phyloP scores from a whole-genome alignment of 2,888 invertebrate genomes.

The Tiliacea citrago region DNA sequence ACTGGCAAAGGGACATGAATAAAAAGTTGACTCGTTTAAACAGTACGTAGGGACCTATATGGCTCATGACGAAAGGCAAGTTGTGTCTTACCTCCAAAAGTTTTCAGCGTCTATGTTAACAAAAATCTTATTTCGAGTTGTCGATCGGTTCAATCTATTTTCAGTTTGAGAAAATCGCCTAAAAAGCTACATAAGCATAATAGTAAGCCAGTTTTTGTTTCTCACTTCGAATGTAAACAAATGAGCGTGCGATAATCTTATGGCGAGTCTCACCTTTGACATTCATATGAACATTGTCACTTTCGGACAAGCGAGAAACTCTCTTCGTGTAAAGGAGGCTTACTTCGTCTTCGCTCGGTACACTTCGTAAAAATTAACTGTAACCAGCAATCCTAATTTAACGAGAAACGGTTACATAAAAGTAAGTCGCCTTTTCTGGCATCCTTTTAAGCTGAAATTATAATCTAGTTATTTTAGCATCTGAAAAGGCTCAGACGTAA shows the following conservation, averaged over 20 bases:
- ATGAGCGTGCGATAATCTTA: background rate
- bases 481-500: conserved; percentile 21
- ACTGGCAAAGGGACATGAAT: background rate
- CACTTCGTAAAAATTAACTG: conserved; percentile 20
- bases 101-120: background rate
- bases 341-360: background rate
- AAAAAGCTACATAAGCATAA: background rate
- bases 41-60: too few species aligned
- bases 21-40: background rate
- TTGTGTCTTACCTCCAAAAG: background rate
- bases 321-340: background rate
- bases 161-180: background rate
- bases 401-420: conserved; percentile 21
- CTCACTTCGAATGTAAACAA: background rate
- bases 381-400: conserved; percentile 25
- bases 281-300: background rate
- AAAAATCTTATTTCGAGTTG: background rate
- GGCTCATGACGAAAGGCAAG: background rate
- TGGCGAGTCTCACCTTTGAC: background rate
- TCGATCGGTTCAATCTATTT: background rate
- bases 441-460: conserved; percentile 32
- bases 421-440: background rate
- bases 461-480: conserved; percentile 25
- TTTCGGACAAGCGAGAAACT: background rate
- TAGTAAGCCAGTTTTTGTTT: background rate